Percentiles rank a stretch among this genome's conserved stretches.
phyloP scores from a whole-genome alignment of 2,113 vertebrate genomes.

The Bubalus kerabau region DNA sequence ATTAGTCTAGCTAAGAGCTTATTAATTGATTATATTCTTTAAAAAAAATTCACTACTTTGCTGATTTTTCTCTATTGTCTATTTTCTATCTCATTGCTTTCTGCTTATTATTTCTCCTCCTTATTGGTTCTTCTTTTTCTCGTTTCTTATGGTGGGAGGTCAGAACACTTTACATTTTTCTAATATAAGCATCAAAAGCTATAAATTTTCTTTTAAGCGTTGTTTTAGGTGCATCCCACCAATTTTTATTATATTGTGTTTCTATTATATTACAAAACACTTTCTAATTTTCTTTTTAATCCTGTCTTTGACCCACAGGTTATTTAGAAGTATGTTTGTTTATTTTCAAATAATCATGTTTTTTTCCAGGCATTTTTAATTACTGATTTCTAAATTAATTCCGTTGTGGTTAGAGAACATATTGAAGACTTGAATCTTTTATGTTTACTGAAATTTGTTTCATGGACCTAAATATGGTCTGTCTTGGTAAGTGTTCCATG shows the following conservation, averaged over 20 bases:
- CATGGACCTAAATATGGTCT: background rate
- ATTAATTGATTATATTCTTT: background rate
- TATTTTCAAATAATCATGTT: background rate
- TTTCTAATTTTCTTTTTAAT: background rate
- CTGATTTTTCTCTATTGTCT: background rate
- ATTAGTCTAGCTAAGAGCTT: background rate
- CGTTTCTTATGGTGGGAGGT: background rate
- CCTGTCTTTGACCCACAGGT: background rate
- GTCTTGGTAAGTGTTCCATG: background rate
- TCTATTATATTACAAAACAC: background rate
- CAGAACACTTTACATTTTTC: background rate
- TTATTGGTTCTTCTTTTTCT: slow-evolving; percentile 8
- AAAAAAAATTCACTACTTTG: background rate
- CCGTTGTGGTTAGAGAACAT: background rate
- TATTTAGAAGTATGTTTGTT: background rate
- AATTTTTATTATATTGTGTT: background rate
- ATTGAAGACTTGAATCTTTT: background rate
- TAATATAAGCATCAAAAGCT: background rate
- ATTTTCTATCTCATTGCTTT: background rate
- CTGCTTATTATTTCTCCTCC: background rate
- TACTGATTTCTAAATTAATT: background rate
- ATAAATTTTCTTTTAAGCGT: background rate
- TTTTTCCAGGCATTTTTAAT: background rate
- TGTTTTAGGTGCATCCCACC: background rate
- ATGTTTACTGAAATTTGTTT: background rate